Evolutionary conservation across 1,140 invertebrate genomes (phyloP).

Genomic region (Zaprionus lachaisei): DNA sequence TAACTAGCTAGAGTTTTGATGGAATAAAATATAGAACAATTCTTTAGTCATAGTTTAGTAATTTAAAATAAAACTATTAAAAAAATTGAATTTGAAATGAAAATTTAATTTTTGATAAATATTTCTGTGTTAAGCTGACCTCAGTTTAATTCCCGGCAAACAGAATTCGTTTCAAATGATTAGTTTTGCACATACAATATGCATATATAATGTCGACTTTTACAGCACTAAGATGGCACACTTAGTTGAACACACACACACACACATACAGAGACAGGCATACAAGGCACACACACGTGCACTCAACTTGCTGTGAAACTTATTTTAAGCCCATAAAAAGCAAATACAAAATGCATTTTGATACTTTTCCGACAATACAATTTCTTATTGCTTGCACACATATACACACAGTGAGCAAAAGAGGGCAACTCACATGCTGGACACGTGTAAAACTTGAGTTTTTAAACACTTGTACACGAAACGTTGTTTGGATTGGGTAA

Average conservation of each 20-base stretch:
- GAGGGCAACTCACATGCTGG: constrained; percentile 62
- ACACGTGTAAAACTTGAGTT: constrained; percentile 77
- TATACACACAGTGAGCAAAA: constrained; percentile 6
- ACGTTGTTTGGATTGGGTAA: constrained; percentile 61
- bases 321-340: constrained; percentile 56
- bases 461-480: constrained; percentile 80
- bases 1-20: neutral
- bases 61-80: neutral
- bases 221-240: constrained; percentile 6
- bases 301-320: constrained; percentile 59
- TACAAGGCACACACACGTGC: constrained; percentile 38
- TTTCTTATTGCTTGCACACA: constrained; percentile 49
- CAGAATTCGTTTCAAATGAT: constrained; percentile 3
- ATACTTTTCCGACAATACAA: constrained; percentile 50
- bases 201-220: constrained; percentile 7
- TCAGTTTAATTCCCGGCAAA: constrained; percentile 7
- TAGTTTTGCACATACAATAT: constrained; percentile 8
- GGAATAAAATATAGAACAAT: neutral
- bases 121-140: neutral
- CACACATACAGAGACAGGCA: neutral
- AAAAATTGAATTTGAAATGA: neutral
- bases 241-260: neutral
- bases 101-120: neutral
- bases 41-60: neutral
- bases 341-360: constrained; percentile 60